A percentile compares a stretch with the other conserved stretches of the same genome.
Evolutionary conservation across 2,113 vertebrate species (phyloP).

Genomic region (Myiozetetes cayanensis): DNA sequence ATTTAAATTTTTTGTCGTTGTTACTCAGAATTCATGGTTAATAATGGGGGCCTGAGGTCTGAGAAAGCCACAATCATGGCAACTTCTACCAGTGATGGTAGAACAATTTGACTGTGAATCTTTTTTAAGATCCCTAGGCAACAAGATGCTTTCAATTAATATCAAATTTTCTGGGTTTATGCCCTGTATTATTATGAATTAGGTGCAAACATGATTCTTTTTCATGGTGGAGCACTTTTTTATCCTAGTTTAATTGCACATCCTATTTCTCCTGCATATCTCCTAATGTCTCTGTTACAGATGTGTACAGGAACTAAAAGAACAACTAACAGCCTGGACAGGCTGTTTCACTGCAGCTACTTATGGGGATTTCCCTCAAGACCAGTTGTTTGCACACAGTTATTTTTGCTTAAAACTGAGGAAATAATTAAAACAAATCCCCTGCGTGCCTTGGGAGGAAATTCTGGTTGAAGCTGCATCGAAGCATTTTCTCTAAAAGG

Average conservation of each 20-base stretch:
- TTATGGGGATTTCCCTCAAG: neutral
- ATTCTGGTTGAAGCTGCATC: neutral
- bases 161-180: neutral
- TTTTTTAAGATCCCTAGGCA: neutral
- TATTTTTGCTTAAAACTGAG: constrained; percentile 60
- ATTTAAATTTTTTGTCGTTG: neutral
- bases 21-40: neutral
- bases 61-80: neutral
- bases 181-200: neutral
- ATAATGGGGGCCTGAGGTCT: neutral
- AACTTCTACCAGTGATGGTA: neutral
- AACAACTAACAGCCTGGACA: neutral
- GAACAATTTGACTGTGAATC: neutral
- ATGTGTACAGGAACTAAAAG: neutral
- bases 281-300: neutral
- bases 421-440: constrained; percentile 66
- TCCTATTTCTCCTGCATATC: neutral
- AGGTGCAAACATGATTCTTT: neutral
- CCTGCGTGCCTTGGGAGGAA: neutral
- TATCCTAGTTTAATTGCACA: neutral
- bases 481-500: neutral
- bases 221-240: neutral
- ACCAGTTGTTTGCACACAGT: constrained; percentile 40
- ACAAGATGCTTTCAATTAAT: neutral
- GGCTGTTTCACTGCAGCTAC: neutral